A percentile compares a stretch with the other conserved stretches of the same genome.
Evolutionary conservation across 1,140 invertebrate genomes (phyloP).

Genomic region (Papilio polytes): DNA sequence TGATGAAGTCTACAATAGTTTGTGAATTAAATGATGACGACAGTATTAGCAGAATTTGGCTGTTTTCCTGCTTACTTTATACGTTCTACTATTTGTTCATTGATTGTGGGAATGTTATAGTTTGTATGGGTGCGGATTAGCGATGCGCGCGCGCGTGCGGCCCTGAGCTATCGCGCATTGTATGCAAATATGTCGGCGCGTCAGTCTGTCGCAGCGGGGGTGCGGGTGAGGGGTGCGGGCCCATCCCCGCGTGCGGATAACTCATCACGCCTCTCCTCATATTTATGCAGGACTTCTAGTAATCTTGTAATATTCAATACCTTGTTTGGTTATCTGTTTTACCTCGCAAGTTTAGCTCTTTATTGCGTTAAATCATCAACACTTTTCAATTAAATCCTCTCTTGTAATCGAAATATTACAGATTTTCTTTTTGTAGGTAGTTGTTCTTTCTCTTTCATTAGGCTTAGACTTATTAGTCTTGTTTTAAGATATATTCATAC

Average conservation of each 20-base stretch:
- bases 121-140: conserved; percentile 69
- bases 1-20: neutral
- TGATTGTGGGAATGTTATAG: conserved; percentile 66
- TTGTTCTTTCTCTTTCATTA: no score
- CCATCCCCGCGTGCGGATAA: conserved; percentile 46
- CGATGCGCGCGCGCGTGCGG: conserved; percentile 68
- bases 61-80: conserved; percentile 33
- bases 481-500: neutral
- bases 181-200: conserved; percentile 73
- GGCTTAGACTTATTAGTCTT: no score
- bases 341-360: neutral
- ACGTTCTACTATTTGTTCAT: conserved; percentile 51
- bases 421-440: no score
- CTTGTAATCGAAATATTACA: no score
- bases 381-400: no score
- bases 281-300: conserved; percentile 43
- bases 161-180: conserved; percentile 77
- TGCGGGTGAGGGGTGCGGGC: conserved; percentile 8
- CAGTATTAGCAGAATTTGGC: neutral
- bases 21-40: neutral
- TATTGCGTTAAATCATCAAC: no score
- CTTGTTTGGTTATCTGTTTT: conserved; percentile 11
- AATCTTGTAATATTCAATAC: conserved; percentile 19
- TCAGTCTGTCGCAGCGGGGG: conserved; percentile 50
- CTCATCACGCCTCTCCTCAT: conserved; percentile 52